Percentiles rank a stretch among this genome's conserved stretches.
These are phyloP conservation scores for Ciona savignyi DNA, from an alignment of 23 tunicate genomes.

Conservation along the genomic window DNA sequence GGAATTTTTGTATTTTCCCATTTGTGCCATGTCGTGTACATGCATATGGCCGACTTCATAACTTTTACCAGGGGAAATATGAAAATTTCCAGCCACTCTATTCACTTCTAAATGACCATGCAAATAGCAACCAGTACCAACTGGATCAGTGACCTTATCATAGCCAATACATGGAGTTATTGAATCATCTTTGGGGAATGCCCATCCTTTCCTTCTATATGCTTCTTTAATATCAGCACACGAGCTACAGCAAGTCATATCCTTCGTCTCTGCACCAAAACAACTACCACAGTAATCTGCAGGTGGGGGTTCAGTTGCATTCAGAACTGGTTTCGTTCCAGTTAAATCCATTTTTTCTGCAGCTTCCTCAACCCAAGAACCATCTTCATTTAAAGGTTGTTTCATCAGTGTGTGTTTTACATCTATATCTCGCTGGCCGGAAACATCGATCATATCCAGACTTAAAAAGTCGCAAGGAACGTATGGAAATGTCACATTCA, in stretches of 20 bases:
- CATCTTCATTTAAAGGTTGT: constrained; percentile 49
- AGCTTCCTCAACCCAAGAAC: constrained; percentile 38
- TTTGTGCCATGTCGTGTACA: constrained; percentile 73
- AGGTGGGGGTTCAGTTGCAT: not conserved
- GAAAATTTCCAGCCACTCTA: constrained; percentile 84
- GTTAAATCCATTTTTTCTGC: constrained; percentile 19
- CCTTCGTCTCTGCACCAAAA: constrained; percentile 79
- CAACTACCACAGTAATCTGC: constrained; percentile 68
- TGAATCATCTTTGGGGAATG: constrained; percentile 36
- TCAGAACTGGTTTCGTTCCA: constrained; percentile 2
- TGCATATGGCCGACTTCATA: constrained; percentile 72
- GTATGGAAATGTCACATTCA: constrained; percentile 61
- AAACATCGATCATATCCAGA: constrained; percentile 77
- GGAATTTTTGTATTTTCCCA: constrained; percentile 10
- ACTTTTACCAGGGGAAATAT: constrained; percentile 83
- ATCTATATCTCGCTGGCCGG: constrained; percentile 51
- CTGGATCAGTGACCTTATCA: constrained; percentile 5
- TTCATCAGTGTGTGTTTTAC: constrained; percentile 46
- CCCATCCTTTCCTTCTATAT: constrained; percentile 87
- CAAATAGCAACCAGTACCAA: constrained; percentile 53
- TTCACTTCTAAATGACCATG: constrained; percentile 87
- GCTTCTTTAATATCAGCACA: constrained; percentile 72
- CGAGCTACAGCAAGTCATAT: constrained; percentile 52
- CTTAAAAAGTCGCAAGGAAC: constrained; percentile 70
- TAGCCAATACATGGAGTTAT: constrained; percentile 41